Conservation (phyloP, 2,113 vertebrate species). For the Paradoxurus hermaphroditus region DNA sequence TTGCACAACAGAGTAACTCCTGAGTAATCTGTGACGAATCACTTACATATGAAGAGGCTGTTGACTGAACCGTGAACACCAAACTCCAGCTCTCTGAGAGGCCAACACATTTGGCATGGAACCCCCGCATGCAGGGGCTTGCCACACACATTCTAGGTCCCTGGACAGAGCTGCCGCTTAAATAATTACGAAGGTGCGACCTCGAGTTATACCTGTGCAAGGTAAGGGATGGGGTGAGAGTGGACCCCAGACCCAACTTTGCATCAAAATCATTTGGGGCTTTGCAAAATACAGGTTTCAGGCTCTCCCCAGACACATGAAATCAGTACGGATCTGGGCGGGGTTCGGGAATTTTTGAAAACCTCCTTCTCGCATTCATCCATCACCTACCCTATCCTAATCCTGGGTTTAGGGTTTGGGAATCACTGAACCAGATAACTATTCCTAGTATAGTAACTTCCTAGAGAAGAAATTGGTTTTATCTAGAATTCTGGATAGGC, state of each 20-base stretch:
- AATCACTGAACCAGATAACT: background rate
- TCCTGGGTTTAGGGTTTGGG: background rate
- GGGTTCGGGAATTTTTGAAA: background rate
- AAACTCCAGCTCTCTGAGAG: background rate
- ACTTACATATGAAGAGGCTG: conserved; percentile 39
- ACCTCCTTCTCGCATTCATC: background rate
- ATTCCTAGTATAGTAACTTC: background rate
- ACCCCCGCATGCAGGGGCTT: background rate
- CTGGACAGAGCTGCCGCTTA: background rate
- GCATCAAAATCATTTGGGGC: background rate
- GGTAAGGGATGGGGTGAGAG: background rate
- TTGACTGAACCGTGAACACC: background rate
- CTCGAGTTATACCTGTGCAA: background rate
- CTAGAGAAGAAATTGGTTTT: background rate
- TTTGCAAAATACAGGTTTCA: background rate
- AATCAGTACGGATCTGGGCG: background rate
- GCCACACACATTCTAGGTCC: background rate
- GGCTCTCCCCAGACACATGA: background rate
- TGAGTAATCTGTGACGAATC: conserved; percentile 56
- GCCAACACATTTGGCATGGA: background rate
- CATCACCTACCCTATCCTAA: background rate
- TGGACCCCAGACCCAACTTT: background rate
- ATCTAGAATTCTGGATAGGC: background rate
- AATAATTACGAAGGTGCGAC: background rate
- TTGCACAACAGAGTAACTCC: conserved; percentile 31